A percentile compares a stretch with the other conserved stretches of the same genome.
These are phyloP conservation scores for Eulemur macaco DNA, from an alignment of 2,113 vertebrate genomes.

Conservation along the genomic window DNA sequence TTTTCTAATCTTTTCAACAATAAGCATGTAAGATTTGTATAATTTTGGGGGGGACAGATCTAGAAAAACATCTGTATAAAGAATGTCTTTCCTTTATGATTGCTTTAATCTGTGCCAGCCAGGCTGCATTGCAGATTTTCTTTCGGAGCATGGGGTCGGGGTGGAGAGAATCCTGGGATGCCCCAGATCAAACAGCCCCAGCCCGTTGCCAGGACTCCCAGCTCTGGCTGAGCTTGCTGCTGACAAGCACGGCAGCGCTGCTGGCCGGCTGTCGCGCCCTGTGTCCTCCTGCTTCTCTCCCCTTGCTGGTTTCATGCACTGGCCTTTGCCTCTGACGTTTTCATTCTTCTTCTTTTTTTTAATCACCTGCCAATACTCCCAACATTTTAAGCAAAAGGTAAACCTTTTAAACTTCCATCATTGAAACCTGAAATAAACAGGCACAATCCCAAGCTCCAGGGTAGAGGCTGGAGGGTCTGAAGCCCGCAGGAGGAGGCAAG, in stretches of 20 bases:
- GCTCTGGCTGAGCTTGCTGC: background rate
- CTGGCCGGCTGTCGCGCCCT: background rate
- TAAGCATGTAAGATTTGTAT: background rate
- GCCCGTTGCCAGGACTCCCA: background rate
- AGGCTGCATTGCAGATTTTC: background rate
- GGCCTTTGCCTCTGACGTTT: conserved; percentile 34
- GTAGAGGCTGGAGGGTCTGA: background rate
- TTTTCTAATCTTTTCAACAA: background rate
- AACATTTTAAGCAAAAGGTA: conserved; percentile 52
- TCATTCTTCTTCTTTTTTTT: background rate
- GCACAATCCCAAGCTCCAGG: background rate
- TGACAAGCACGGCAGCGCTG: too few species aligned
- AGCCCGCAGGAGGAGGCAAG: too few species aligned
- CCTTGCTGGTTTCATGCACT: background rate
- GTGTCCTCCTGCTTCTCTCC: background rate
- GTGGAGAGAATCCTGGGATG: background rate
- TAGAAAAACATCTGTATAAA: background rate
- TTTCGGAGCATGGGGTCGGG: background rate
- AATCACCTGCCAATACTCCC: background rate
- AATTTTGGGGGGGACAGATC: background rate
- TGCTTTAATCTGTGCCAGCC: background rate
- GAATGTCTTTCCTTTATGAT: background rate
- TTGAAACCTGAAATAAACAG: background rate
- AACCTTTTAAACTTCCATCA: background rate
- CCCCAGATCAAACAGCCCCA: background rate